A percentile compares a stretch with the other conserved stretches of the same genome.
phyloP scores from a whole-genome alignment of 2,888 invertebrate genomes.

The Latrodectus elegans region DNA sequence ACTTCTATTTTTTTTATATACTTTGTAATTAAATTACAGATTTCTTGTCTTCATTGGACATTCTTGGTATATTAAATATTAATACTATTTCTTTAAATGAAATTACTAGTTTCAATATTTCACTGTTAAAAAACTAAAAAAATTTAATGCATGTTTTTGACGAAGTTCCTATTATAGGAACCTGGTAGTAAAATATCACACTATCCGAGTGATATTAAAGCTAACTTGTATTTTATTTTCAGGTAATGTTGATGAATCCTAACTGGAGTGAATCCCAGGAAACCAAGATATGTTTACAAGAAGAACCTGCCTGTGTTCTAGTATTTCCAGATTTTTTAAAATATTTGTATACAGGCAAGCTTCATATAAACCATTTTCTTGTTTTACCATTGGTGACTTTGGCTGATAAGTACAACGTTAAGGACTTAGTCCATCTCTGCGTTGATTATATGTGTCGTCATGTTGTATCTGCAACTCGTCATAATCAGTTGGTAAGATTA shows the following conservation, averaged over 20 bases:
- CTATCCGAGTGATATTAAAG: too few relatives aligned
- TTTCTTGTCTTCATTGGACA: too few relatives aligned
- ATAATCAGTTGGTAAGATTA: conserved; percentile 82
- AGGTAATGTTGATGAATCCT: conserved; percentile 96
- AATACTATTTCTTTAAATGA: too few relatives aligned
- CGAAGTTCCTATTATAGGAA: too few relatives aligned
- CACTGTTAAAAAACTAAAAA: too few relatives aligned
- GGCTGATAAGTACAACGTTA: conserved; percentile 96
- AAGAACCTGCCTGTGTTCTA: conserved; percentile 87
- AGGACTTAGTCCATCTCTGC: conserved; percentile 89
- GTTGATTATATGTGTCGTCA: conserved; percentile 90
- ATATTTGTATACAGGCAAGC: conserved; percentile 92
- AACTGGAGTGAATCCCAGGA: conserved; percentile 94
- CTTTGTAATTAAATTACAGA: too few relatives aligned
- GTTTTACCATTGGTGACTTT: conserved; percentile 91
- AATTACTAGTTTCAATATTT: too few relatives aligned
- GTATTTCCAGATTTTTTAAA: conserved; percentile 92
- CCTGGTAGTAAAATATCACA: too few relatives aligned
- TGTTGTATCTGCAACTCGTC: conserved; percentile 87
- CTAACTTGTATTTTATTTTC: conserved; percentile 31
- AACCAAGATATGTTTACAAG: conserved; percentile 87
- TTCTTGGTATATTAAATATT: too few relatives aligned
- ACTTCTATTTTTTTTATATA: too few relatives aligned
- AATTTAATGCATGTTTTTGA: too few relatives aligned
- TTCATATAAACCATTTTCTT: conserved; percentile 87